Conservation (phyloP, 1,140 invertebrate species). For the Zophobas morio region DNA sequence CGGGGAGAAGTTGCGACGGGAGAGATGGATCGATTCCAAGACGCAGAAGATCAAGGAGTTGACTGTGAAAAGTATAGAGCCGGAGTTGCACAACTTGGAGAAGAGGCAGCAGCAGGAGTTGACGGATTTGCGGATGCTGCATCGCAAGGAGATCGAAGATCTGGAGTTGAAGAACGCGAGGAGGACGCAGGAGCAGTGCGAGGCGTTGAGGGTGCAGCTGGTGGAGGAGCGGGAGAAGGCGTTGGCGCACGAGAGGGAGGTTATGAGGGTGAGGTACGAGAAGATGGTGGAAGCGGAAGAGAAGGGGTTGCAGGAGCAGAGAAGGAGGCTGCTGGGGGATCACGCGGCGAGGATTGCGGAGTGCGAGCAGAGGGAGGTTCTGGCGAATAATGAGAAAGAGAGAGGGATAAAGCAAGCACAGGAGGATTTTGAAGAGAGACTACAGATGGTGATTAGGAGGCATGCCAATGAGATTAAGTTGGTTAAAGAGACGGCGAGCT, state of each 20-base stretch:
- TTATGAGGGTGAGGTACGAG: constrained; percentile 70
- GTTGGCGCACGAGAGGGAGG: constrained; percentile 70
- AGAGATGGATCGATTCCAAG: constrained; percentile 79
- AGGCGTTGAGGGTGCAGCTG: constrained; percentile 69
- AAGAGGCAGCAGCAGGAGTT: constrained; percentile 75
- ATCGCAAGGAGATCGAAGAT: constrained; percentile 75
- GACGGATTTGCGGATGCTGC: constrained; percentile 71
- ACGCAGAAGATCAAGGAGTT: constrained; percentile 82
- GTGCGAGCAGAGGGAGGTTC: constrained; percentile 68
- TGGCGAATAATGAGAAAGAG: constrained; percentile 66
- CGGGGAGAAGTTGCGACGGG: constrained; percentile 76
- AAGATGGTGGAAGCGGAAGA: constrained; percentile 72
- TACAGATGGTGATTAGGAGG: constrained; percentile 62
- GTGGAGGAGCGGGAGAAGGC: constrained; percentile 70
- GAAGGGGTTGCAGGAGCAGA: constrained; percentile 71
- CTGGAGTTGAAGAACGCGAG: constrained; percentile 71
- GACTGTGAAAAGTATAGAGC: constrained; percentile 81
- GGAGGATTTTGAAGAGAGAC: constrained; percentile 69
- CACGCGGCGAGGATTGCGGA: constrained; percentile 68
- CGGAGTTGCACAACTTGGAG: constrained; percentile 78
- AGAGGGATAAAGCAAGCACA: constrained; percentile 67
- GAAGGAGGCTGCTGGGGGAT: constrained; percentile 69
- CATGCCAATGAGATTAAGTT: constrained; percentile 72
- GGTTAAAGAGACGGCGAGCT: constrained; percentile 70
- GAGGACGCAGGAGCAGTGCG: constrained; percentile 71